phyloP scores from a whole-genome alignment of 2,797 vertebrate genomes.

The Eupleurogrammus muticus region DNA sequence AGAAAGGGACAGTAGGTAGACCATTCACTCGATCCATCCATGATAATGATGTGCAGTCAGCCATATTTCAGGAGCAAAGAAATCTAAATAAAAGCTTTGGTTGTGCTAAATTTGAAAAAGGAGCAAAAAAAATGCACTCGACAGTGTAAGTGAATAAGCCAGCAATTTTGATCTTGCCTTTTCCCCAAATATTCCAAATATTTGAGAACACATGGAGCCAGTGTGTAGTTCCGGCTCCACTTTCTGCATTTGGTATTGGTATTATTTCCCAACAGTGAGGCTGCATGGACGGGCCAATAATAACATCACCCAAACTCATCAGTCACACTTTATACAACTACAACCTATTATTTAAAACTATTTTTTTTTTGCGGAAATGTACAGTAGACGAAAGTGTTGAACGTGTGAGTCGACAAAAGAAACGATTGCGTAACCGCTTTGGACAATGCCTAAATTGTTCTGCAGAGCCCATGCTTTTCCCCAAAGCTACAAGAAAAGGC shows the following conservation, averaged over 20 bases:
- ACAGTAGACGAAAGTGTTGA: slow-evolving; percentile 18
- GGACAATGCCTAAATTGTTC: slow-evolving; percentile 34
- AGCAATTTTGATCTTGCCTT: slow-evolving; percentile 28
- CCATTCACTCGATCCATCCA: slow-evolving; percentile 48
- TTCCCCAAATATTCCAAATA: slow-evolving; percentile 57
- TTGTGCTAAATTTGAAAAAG: slow-evolving; percentile 65
- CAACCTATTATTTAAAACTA: slow-evolving; percentile 16
- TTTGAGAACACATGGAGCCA: slow-evolving; percentile 53
- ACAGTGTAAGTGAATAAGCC: slow-evolving; percentile 36
- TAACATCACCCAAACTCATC: slow-evolving; percentile 29
- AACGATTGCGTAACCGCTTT: not conserved
- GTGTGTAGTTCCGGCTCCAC: slow-evolving; percentile 56
- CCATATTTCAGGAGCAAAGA: slow-evolving; percentile 47
- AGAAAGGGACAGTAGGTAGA: slow-evolving; percentile 13
- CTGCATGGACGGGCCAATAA: slow-evolving; percentile 28
- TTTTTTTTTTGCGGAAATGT: slow-evolving; percentile 11
- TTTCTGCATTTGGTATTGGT: slow-evolving; percentile 50
- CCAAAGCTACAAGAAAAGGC: slow-evolving; percentile 37
- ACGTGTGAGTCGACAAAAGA: slow-evolving; percentile 14
- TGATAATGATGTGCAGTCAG: slow-evolving; percentile 35
- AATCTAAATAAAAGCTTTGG: slow-evolving; percentile 62
- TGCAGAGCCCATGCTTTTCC: slow-evolving; percentile 29
- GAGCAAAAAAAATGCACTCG: slow-evolving; percentile 41
- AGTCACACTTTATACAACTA: slow-evolving; percentile 26
- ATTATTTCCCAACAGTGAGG: slow-evolving; percentile 37